Evolutionary conservation across 2,113 vertebrate species (phyloP).

Genomic region (Stictonetta naevosa): DNA sequence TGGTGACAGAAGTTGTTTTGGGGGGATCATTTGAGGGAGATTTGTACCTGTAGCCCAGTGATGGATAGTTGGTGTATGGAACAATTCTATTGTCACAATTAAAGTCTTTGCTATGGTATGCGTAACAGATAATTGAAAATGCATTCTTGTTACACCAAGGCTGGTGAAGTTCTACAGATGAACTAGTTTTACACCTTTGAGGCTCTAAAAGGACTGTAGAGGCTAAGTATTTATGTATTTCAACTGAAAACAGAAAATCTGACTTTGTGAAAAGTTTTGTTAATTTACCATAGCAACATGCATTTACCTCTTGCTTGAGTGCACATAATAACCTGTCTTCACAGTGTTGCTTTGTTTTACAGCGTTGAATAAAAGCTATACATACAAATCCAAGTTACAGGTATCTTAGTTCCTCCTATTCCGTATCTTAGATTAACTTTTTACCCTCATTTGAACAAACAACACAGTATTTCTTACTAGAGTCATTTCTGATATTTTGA

Average conservation of each 20-base stretch:
- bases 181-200: not conserved
- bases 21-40: not conserved
- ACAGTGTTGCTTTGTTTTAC: not conserved
- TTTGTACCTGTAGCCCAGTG: not conserved
- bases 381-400: not conserved
- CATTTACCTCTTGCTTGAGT: not conserved
- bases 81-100: not conserved
- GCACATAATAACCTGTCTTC: not conserved
- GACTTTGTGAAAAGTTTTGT: not conserved
- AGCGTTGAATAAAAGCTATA: not conserved
- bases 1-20: not conserved
- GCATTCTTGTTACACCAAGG: not conserved
- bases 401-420: not conserved
- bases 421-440: not conserved
- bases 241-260: not conserved
- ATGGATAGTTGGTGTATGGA: not conserved
- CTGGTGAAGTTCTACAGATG: not conserved
- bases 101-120: not conserved
- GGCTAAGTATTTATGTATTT: not conserved
- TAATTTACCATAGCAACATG: not conserved
- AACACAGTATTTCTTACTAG: not conserved
- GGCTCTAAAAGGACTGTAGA: not conserved
- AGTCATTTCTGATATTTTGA: not conserved
- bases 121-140: not conserved
- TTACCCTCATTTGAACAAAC: not conserved